Percentiles rank a stretch among this genome's conserved stretches.
These are phyloP conservation scores for Chrysocyon brachyurus DNA, from an alignment of 2,797 vertebrate species.

Conservation along the genomic window DNA sequence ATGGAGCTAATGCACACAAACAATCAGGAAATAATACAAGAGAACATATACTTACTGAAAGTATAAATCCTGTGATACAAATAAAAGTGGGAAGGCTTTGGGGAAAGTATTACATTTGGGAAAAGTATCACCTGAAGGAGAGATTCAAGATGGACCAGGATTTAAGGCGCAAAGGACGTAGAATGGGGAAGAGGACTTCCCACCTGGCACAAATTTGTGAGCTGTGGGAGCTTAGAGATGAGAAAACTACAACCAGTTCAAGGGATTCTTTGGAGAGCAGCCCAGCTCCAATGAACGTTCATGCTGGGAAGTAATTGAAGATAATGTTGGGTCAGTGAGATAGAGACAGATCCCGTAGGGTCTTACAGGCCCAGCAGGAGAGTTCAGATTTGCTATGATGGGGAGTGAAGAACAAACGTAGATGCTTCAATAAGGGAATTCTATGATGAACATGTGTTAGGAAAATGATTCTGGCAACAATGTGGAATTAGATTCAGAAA, in stretches of 20 bases:
- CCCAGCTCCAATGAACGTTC: background rate
- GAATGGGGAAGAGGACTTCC: background rate
- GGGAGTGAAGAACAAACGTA: background rate
- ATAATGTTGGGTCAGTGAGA: background rate
- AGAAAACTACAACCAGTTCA: background rate
- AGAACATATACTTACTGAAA: background rate
- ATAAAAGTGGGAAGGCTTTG: background rate
- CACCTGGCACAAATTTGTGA: background rate
- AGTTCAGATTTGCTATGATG: background rate
- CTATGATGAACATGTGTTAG: background rate
- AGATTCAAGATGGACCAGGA: background rate
- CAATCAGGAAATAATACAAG: background rate
- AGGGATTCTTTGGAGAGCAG: background rate
- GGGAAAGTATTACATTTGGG: background rate
- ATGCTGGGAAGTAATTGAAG: background rate
- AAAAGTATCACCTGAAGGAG: background rate
- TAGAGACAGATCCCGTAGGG: background rate
- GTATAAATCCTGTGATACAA: background rate
- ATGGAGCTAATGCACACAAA: background rate
- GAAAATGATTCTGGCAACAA: conserved; percentile 19
- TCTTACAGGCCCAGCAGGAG: background rate
- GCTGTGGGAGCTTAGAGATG: background rate
- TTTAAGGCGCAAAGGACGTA: background rate
- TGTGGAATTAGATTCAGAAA: conserved; percentile 35
- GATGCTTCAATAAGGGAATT: background rate